Evolutionary conservation across 1,140 invertebrate genomes (phyloP), one percentile per base, ranked within the genome.

Genomic region (Heterodera schachtii): DNA sequence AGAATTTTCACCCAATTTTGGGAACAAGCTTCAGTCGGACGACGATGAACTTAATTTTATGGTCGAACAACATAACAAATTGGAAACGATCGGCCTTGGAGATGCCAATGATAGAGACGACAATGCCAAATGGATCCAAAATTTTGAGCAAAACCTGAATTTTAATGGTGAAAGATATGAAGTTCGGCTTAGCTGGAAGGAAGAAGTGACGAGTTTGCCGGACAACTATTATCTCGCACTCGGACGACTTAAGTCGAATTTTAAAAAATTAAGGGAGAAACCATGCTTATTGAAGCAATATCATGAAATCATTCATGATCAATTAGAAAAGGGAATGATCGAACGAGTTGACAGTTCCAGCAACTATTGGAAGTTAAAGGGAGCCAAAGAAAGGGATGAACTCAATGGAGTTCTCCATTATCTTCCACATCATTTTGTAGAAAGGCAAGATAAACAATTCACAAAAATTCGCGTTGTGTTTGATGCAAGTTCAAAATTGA

Each of bases 401-500:
- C 11, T 11, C 2, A 4, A n/a, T 16, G 43, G 21, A n/a, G 47
- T 73, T 16, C 47, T 43, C 47, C 70, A 73, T n/a, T 73, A 73
- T 73, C 47, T 73, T 13, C 70, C 70, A 2, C 70, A 73, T 6
- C 70, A 73, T 3, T 73, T 73, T 3, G 70, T 73, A 4, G 70
- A 73, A 73, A 43, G 70, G 16, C 70, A 73, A n/a, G 70, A 73
- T 5, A 73, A 73, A 5, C 70, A 73, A n/a, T 73, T n/a, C 19
- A 73, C 70, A 3, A 73, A 73, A 11, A 73, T 73, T 4, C 43
- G 70, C 11, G 21, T 73, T 16, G 70, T 73, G 0, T 73, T 73
- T n/a, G 70, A 73, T 6, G 70, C 70, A 73, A 73, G 70, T n/a
- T 43, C 70, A 16, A 73, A n/a, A 73, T 1, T 11, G 13, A 2